These are phyloP conservation scores for Stichopus chloronotus DNA, from an alignment of 35 echinoderm and acorn worm genomes.

Conservation along the genomic window DNA sequence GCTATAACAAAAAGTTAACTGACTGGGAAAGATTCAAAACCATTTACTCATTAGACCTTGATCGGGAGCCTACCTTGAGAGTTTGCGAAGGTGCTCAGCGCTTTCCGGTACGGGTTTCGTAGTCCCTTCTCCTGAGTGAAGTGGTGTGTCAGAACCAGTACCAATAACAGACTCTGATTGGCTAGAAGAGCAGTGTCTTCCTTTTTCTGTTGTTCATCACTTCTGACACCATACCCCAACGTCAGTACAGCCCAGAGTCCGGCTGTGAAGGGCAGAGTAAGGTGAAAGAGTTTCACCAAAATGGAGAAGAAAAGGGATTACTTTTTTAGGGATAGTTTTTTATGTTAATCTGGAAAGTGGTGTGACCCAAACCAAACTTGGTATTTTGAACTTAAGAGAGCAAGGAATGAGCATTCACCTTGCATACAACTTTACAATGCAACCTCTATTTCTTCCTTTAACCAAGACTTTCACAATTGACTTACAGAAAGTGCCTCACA, in stretches of 20 bases:
- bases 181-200: slow-evolving; percentile 70
- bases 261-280: slow-evolving; percentile 47
- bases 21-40: too few relatives aligned
- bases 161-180: slow-evolving; percentile 91
- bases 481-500: too few relatives aligned
- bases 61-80: slow-evolving; percentile 81
- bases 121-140: slow-evolving; percentile 88
- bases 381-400: too few relatives aligned
- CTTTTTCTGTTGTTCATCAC: slow-evolving; percentile 29
- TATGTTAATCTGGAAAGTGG: too few relatives aligned
- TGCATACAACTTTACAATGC: too few relatives aligned
- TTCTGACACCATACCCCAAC: slow-evolving; percentile 70
- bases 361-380: too few relatives aligned
- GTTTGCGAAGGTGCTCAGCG: slow-evolving; percentile 91
- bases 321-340: too few relatives aligned
- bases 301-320: background rate
- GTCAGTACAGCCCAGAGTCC: slow-evolving; percentile 96
- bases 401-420: too few relatives aligned
- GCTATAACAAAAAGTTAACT: too few relatives aligned
- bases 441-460: too few relatives aligned
- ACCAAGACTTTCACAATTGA: too few relatives aligned
- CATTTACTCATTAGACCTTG: background rate
- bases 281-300: background rate
- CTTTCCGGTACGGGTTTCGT: slow-evolving; percentile 84
- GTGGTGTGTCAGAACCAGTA: slow-evolving; percentile 88